These are phyloP conservation scores for Cybosia mesomella DNA, from an alignment of 2,888 invertebrate genomes.

Conservation along the genomic window DNA sequence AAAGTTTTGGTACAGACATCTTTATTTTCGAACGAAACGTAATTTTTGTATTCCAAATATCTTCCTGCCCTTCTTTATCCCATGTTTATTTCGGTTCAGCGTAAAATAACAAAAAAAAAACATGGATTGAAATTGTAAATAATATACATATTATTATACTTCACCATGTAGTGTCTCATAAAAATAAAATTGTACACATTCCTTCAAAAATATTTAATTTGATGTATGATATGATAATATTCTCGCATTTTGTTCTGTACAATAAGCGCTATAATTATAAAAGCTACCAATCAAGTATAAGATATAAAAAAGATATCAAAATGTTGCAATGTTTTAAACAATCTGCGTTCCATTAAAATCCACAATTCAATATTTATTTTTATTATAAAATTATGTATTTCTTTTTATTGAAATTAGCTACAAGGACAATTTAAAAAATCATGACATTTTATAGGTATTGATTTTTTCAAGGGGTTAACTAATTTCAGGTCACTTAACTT, in stretches of 20 bases:
- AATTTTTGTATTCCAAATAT: too few species aligned
- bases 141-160: constrained; percentile 15
- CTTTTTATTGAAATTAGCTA: background rate
- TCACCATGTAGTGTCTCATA: background rate
- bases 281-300: constrained; percentile 12
- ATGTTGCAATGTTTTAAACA: background rate
- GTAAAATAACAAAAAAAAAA: constrained; percentile 2
- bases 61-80: background rate
- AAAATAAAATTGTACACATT: constrained; percentile 40
- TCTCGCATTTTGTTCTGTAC: constrained; percentile 33
- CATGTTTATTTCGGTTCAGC: background rate
- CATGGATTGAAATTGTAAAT: constrained; percentile 48
- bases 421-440: background rate
- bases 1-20: too few species aligned
- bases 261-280: constrained; percentile 26
- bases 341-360: background rate
- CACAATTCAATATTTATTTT: background rate
- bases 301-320: background rate
- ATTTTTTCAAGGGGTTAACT: background rate
- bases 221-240: constrained; percentile 15
- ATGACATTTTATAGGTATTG: background rate
- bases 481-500: background rate
- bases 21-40: too few species aligned
- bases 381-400: background rate
- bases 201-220: constrained; percentile 42